These are phyloP conservation scores for Phyllotreta striolata DNA, from an alignment of 2,888 invertebrate species.

Conservation along the genomic window DNA sequence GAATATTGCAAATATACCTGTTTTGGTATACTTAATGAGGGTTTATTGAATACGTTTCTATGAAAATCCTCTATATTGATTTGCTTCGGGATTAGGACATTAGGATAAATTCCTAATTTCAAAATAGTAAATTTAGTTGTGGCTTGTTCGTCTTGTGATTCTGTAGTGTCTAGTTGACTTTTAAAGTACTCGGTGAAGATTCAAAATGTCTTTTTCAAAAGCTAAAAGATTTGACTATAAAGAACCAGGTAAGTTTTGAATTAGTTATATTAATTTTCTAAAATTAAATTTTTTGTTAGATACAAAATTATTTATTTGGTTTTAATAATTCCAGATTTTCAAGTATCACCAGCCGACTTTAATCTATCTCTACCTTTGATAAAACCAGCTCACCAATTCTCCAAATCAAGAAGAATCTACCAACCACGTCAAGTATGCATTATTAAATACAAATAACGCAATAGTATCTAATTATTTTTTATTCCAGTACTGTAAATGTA, in stretches of 20 bases:
- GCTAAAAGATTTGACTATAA: slow-evolving; percentile 38
- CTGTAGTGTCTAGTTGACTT: neutral
- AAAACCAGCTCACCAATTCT: slow-evolving; percentile 6
- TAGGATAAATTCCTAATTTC: no score
- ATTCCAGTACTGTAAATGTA: slow-evolving; percentile 3
- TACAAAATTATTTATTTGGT: neutral
- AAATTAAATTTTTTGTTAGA: neutral
- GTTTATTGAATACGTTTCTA: no score
- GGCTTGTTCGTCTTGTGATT: no score
- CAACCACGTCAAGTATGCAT: no score
- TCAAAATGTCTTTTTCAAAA: slow-evolving; percentile 33
- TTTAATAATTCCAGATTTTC: slow-evolving; percentile 27
- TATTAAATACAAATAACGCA: no score
- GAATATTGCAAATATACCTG: no score
- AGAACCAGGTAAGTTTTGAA: slow-evolving; percentile 29
- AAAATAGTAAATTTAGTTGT: no score
- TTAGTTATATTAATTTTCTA: neutral
- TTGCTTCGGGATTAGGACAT: no score
- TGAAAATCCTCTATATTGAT: no score
- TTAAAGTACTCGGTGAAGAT: no score
- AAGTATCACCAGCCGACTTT: slow-evolving; percentile 37
- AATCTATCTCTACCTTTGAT: slow-evolving; percentile 21
- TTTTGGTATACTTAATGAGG: no score
- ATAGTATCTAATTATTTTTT: neutral
- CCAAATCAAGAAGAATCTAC: neutral